Conservation (phyloP, 2,888 invertebrate genomes). For the Sialis fuliginosa region DNA sequence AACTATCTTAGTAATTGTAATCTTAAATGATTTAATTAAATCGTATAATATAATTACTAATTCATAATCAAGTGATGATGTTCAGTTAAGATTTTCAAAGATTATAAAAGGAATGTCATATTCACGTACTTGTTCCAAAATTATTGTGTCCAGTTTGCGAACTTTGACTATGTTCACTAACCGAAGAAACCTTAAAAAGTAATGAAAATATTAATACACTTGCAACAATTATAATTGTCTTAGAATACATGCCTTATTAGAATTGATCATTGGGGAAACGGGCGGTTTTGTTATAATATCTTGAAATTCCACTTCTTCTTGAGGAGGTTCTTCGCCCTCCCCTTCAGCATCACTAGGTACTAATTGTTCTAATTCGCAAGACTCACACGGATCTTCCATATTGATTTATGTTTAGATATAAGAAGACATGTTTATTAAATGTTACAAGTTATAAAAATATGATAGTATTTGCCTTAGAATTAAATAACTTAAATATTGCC, state of each 20-base stretch:
- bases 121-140: constrained; percentile 8
- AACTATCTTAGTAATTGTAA: too few relatives aligned
- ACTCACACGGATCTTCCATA: constrained; percentile 26
- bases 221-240: neutral
- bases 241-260: constrained; percentile 19
- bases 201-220: neutral
- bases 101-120: neutral
- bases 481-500: too few relatives aligned
- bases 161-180: constrained; percentile 25
- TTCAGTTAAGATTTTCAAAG: neutral
- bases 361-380: constrained; percentile 25
- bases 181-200: constrained; percentile 22
- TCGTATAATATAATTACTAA: too few relatives aligned
- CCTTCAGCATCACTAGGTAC: constrained; percentile 25
- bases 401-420: neutral
- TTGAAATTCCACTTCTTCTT: constrained; percentile 12
- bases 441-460: too few relatives aligned
- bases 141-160: constrained; percentile 15
- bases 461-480: too few relatives aligned
- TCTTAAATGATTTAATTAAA: too few relatives aligned
- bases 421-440: too few relatives aligned
- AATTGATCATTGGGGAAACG: constrained; percentile 21
- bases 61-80: neutral
- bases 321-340: constrained; percentile 25
- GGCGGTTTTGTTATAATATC: constrained; percentile 24